Evolutionary conservation across 2,888 invertebrate species (phyloP).

Genomic region (Diploptera punctata): DNA sequence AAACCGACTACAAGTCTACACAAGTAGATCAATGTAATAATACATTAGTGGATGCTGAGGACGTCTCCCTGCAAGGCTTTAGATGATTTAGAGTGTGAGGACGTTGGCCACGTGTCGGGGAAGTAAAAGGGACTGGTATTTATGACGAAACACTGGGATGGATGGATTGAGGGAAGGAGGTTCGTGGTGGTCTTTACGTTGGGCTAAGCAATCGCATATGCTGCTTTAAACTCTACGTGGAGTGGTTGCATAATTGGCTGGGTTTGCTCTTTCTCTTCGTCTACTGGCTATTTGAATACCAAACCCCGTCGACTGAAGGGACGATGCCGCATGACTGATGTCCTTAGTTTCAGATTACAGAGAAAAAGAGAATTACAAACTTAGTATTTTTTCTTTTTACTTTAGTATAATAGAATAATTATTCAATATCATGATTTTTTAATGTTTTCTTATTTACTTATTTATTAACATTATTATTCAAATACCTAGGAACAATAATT

Average conservation of each 20-base stretch:
- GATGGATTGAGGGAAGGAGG: neutral
- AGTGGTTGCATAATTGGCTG: conserved; percentile 24
- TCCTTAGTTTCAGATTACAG: conserved; percentile 12
- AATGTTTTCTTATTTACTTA: no score
- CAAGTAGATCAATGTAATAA: conserved; percentile 2
- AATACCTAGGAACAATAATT: no score
- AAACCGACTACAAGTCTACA: no score
- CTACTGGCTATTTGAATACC: conserved; percentile 23
- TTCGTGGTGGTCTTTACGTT: conserved; percentile 21
- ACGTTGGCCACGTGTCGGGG: conserved; percentile 1
- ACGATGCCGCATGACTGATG: conserved; percentile 25
- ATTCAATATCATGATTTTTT: no score
- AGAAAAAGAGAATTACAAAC: neutral
- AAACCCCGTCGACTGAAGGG: neutral
- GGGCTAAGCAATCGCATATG: conserved; percentile 28
- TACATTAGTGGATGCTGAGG: neutral
- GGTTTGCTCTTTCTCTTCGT: conserved; percentile 25
- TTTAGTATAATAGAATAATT: no score
- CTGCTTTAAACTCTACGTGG: conserved; percentile 10
- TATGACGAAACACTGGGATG: no score
- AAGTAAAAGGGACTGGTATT: no score
- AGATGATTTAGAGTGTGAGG: conserved; percentile 36
- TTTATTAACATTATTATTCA: no score
- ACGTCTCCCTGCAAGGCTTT: conserved; percentile 19
- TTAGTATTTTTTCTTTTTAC: no score